These are phyloP conservation scores for Bufotes viridis DNA, from an alignment of 2,797 vertebrate species.

Conservation along the genomic window DNA sequence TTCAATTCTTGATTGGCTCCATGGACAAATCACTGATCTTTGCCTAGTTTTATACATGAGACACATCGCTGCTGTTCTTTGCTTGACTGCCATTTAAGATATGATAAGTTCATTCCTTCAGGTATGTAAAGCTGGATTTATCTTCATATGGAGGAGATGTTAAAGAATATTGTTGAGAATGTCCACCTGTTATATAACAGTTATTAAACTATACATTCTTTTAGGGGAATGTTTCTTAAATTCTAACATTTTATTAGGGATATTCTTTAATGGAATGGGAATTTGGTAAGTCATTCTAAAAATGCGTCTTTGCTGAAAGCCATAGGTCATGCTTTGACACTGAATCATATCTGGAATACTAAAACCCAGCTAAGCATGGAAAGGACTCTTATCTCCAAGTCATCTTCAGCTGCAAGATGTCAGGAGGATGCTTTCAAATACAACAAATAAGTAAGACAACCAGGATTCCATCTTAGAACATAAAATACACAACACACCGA, in stretches of 20 bases:
- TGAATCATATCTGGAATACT: background rate
- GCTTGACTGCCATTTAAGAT: background rate
- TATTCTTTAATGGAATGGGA: background rate
- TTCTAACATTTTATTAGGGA: background rate
- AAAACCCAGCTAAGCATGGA: background rate
- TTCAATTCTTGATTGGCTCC: no score
- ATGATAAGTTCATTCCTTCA: background rate
- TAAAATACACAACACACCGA: background rate
- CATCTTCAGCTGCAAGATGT: background rate
- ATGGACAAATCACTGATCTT: background rate
- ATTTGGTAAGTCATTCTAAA: background rate
- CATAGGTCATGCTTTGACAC: background rate
- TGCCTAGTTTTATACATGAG: background rate
- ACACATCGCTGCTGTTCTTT: background rate
- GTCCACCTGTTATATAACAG: background rate
- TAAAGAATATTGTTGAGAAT: background rate
- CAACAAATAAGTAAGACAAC: background rate
- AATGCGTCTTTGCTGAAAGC: background rate
- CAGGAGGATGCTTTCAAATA: slow-evolving; percentile 5
- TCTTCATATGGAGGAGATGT: background rate
- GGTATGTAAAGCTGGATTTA: background rate
- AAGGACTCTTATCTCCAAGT: background rate
- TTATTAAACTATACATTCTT: background rate
- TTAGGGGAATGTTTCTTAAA: background rate
- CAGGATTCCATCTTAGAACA: background rate